Evolutionary conservation across 2,888 invertebrate species (phyloP), one percentile per base, ranked within the genome.

Genomic region (Drosophila anomelani): DNA sequence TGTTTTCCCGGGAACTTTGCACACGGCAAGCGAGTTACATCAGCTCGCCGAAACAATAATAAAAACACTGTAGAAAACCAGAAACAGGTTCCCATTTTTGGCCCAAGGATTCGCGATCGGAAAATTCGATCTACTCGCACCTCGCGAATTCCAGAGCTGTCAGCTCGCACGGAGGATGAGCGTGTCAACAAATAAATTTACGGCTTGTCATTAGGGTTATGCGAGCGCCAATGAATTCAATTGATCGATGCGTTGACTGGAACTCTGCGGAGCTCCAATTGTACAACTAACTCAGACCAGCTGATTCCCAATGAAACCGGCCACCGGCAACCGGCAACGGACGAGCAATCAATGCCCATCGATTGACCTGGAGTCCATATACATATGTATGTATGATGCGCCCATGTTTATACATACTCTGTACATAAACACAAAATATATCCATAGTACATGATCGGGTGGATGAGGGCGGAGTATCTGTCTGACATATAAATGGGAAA

Each of bases 251-350:
- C 47, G 47, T 20, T 34, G 51, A 17, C 55, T 12, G 43, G 12
- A 46, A 46, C 39, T 67, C 54, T 49, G 46, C 34, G 36, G 20
- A 15, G 47, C 80, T 73, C 62, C 75, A 85, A 74, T 85, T 86
- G 67, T 66, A 26, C 69, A 84, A 86, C 79, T 77, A 79, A 81
- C 81, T 76, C 59, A 77, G 76, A 73, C 80, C 72, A 80, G 85
- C 82, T 82, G 70, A 88, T 77, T 81, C 89, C 85, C 76, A 81
- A 79, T 62, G 56, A 81, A 81, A 84, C 88, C 70, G 79, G 80
- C 68, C 49, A 69, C 64, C 66, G 73, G 78, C 64, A 53, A 63
- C 64, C 68, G 76, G 29, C 62, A 39, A 49, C 49, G 17, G 49
- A 49, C 32, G 32, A 5, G 47, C 81, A 83, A 83, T 75, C 73